Conservation (phyloP, 2,888 invertebrate species). For the Dynastes grantii region DNA sequence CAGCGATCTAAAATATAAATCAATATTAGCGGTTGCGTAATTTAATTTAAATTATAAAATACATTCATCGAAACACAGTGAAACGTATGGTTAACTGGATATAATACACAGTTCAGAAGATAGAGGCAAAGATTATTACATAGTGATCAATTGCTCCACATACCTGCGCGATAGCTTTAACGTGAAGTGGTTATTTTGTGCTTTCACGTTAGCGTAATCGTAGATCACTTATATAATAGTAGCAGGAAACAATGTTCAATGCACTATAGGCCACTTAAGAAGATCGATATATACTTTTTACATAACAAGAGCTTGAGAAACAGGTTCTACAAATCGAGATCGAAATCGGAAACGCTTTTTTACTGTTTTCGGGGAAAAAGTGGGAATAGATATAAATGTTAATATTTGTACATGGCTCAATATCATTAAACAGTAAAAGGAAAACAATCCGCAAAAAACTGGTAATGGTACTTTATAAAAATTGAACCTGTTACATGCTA, state of each 20-base stretch:
- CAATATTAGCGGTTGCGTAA: constrained; percentile 29
- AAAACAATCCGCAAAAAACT: neutral
- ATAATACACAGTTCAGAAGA: constrained; percentile 14
- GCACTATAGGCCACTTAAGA: neutral
- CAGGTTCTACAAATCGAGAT: constrained; percentile 1
- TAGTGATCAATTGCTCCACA: constrained; percentile 26
- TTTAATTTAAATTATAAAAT: constrained; percentile 39
- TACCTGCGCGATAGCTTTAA: constrained; percentile 31
- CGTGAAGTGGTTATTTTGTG: constrained; percentile 26
- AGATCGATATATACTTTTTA: constrained; percentile 20
- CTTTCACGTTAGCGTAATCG: constrained; percentile 36
- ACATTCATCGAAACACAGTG: constrained; percentile 12
- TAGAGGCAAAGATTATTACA: constrained; percentile 20
- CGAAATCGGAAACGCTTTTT: constrained; percentile 10
- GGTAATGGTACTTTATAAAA: constrained; percentile 17
- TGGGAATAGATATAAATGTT: too few relatives aligned
- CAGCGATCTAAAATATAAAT: constrained; percentile 20
- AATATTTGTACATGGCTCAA: too few relatives aligned
- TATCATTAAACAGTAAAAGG: neutral
- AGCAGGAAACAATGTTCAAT: constrained; percentile 18
- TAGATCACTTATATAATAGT: constrained; percentile 23
- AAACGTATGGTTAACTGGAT: constrained; percentile 33
- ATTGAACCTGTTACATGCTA: neutral
- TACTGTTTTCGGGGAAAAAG: neutral
- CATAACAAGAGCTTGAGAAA: constrained; percentile 15